These are phyloP conservation scores for Tiliacea aurago DNA, from an alignment of 2,888 invertebrate species.

Conservation along the genomic window DNA sequence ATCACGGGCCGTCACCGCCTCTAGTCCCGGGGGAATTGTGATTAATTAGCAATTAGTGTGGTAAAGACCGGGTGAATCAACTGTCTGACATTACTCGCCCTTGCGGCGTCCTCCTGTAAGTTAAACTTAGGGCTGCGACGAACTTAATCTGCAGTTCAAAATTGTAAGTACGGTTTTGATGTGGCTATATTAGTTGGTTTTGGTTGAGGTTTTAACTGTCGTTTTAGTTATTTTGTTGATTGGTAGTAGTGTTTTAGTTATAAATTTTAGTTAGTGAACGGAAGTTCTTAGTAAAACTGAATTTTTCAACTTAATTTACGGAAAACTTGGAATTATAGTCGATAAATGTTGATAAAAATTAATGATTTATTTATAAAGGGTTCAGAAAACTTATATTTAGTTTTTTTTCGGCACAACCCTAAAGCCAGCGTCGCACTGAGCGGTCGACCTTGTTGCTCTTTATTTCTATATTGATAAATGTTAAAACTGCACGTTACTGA, in stretches of 20 bases:
- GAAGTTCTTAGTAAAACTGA: neutral
- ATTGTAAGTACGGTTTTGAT: neutral
- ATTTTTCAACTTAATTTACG: neutral
- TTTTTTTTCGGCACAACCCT: slow-evolving; percentile 44
- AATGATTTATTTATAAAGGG: too few species aligned
- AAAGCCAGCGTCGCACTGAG: slow-evolving; percentile 35
- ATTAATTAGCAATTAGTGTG: slow-evolving; percentile 80
- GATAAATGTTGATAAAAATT: too few species aligned
- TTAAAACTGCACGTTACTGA: slow-evolving; percentile 58
- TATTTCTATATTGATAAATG: slow-evolving; percentile 60
- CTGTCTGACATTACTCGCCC: slow-evolving; percentile 85
- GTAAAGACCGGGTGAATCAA: slow-evolving; percentile 80
- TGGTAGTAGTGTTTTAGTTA: neutral
- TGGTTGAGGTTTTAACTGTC: neutral
- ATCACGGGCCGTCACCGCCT: slow-evolving; percentile 41
- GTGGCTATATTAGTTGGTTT: neutral
- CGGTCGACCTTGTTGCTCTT: slow-evolving; percentile 54
- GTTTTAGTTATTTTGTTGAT: slow-evolving; percentile 2
- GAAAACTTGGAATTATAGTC: too few species aligned
- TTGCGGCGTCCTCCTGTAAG: slow-evolving; percentile 72
- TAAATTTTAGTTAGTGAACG: neutral
- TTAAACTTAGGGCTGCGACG: slow-evolving; percentile 63
- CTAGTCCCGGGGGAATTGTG: slow-evolving; percentile 64
- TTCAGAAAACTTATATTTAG: too few species aligned
- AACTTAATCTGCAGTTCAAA: slow-evolving; percentile 20